Evolutionary conservation across 2,797 vertebrate genomes (phyloP).

Genomic region (Leucoraja ocellata): DNA sequence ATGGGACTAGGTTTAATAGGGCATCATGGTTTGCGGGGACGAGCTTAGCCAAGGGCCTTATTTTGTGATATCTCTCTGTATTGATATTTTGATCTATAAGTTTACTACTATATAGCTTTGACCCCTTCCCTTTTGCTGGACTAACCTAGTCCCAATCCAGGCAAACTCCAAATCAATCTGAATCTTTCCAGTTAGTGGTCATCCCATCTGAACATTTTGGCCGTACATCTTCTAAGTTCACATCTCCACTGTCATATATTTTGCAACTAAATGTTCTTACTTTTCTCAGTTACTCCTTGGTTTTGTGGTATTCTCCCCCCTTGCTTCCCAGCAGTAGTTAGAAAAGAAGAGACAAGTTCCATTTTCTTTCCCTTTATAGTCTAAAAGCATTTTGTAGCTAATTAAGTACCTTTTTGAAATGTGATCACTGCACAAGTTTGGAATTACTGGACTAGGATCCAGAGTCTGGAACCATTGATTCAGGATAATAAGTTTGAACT

Average conservation of each 20-base stretch:
- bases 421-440: too few species aligned
- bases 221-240: background rate
- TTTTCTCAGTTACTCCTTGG: background rate
- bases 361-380: too few species aligned
- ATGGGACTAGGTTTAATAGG: too few species aligned
- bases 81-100: background rate
- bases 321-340: background rate
- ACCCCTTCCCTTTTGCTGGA: background rate
- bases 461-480: too few species aligned
- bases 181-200: background rate
- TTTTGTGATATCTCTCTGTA: too few species aligned
- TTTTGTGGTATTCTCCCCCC: background rate
- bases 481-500: too few species aligned
- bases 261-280: background rate
- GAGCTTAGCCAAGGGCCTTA: too few species aligned
- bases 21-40: too few species aligned
- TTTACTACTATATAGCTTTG: background rate
- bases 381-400: too few species aligned
- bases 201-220: background rate
- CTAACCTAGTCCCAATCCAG: background rate
- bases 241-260: background rate
- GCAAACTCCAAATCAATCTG: background rate
- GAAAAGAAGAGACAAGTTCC: too few species aligned
- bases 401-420: too few species aligned
- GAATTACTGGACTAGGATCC: too few species aligned